These are phyloP conservation scores for Drosophila prosaltans DNA, from an alignment of 1,140 invertebrate genomes.

Conservation along the genomic window DNA sequence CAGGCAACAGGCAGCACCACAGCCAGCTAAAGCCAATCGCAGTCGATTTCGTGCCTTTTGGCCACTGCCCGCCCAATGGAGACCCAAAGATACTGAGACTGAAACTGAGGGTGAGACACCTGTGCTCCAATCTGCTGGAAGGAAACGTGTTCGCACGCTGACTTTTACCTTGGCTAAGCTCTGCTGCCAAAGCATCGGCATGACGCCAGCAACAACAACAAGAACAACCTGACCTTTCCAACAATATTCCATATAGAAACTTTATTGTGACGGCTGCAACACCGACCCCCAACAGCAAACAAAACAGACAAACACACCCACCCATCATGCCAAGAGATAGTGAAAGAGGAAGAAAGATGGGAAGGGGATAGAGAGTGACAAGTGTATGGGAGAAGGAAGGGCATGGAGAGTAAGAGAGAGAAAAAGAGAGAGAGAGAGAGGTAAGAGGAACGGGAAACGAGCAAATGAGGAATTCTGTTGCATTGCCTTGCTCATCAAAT, in stretches of 20 bases:
- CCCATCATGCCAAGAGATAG: conserved; percentile 7
- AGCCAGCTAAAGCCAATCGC: conserved; percentile 56
- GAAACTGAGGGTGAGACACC: conserved; percentile 48
- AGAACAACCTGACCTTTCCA: conserved; percentile 65
- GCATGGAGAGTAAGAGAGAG: conserved; percentile 21
- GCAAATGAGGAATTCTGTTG: conserved; percentile 10
- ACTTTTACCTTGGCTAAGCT: conserved; percentile 17
- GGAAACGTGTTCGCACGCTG: conserved; percentile 73
- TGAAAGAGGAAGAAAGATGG: not conserved
- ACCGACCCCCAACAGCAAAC: conserved; percentile 18
- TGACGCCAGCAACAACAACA: conserved; percentile 60
- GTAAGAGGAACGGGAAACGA: not conserved
- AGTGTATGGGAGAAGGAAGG: conserved; percentile 43
- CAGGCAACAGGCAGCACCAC: conserved; percentile 37
- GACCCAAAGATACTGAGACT: not conserved
- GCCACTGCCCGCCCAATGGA: conserved; percentile 22
- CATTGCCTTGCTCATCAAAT: conserved; percentile 70
- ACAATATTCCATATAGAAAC: conserved; percentile 37
- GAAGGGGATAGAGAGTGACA: not conserved
- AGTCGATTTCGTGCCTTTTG: conserved; percentile 42
- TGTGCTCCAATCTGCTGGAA: conserved; percentile 58
- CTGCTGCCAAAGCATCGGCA: conserved; percentile 33
- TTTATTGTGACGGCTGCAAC: conserved; percentile 25
- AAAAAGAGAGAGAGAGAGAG: conserved; percentile 4
- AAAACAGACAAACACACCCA: conserved; percentile 37